Conservation (phyloP, 2,888 invertebrate species). For the Bedellia somnulentella region DNA sequence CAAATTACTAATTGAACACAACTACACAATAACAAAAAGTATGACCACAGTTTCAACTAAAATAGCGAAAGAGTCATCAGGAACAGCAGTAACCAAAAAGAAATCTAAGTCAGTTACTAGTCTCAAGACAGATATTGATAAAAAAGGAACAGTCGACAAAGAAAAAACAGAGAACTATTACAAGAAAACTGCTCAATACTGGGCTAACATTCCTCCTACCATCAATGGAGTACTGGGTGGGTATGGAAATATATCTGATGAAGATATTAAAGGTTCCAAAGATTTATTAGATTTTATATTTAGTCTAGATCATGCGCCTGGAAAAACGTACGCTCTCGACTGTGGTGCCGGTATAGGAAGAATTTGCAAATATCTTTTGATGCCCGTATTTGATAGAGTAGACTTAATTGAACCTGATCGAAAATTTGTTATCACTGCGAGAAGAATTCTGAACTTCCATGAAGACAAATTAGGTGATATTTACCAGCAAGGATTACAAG, state of each 20-base stretch:
- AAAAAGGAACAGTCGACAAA: too few species aligned
- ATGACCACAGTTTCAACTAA: too few species aligned
- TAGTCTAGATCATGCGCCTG: constrained; percentile 48
- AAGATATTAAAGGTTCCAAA: constrained; percentile 86
- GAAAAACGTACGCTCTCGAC: constrained; percentile 74
- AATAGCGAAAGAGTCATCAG: too few species aligned
- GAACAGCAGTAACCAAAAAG: too few species aligned
- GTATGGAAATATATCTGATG: constrained; percentile 80
- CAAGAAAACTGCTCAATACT: constrained; percentile 77
- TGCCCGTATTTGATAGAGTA: constrained; percentile 77
- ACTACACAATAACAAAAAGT: too few species aligned
- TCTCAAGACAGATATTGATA: too few species aligned
- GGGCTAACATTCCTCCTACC: constrained; percentile 85
- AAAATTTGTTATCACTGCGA: constrained; percentile 77
- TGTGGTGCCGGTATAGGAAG: constrained; percentile 98
- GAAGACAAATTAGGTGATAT: constrained; percentile 64
- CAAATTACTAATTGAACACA: too few species aligned
- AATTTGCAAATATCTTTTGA: constrained; percentile 81
- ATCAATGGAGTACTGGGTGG: constrained; percentile 95
- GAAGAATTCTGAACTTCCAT: constrained; percentile 38
- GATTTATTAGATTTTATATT: constrained; percentile 67
- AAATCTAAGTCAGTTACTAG: too few species aligned
- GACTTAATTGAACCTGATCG: constrained; percentile 92
- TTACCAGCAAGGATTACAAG: constrained; percentile 76
- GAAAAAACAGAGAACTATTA: too few species aligned